These are phyloP conservation scores for Ypsolopha sequella DNA, from an alignment of 2,888 invertebrate species.

Conservation along the genomic window DNA sequence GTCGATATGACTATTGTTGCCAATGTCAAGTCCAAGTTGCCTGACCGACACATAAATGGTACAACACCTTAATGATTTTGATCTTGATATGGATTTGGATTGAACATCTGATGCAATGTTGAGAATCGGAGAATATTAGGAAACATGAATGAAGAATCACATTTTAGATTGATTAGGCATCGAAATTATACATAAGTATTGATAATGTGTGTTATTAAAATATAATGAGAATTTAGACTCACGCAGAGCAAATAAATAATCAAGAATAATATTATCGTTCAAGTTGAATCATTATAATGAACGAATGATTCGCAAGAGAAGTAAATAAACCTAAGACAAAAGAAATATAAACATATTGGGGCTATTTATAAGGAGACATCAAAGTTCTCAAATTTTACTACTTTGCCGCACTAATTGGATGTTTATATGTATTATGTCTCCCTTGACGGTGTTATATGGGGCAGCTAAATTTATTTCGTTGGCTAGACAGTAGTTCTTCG, in stretches of 20 bases:
- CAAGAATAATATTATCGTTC: too few species aligned
- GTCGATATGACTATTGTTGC: constrained; percentile 18
- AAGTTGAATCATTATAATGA: too few species aligned
- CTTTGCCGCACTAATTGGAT: constrained; percentile 20
- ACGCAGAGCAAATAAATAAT: too few species aligned
- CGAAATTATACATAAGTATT: too few species aligned
- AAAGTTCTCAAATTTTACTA: constrained; percentile 2
- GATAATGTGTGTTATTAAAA: too few species aligned
- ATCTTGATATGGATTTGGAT: constrained; percentile 22
- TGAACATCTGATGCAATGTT: constrained; percentile 15
- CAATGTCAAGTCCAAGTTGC: constrained; percentile 38
- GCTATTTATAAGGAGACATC: not conserved
- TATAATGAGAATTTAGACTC: too few species aligned
- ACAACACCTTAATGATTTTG: constrained; percentile 20
- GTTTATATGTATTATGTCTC: constrained; percentile 31
- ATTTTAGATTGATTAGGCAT: too few species aligned
- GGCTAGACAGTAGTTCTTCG: constrained; percentile 20
- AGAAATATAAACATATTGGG: not conserved
- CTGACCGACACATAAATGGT: constrained; percentile 27
- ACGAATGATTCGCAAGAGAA: too few species aligned
- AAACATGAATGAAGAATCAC: too few species aligned
- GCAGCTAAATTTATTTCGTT: constrained; percentile 47
- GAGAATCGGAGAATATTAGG: not conserved
- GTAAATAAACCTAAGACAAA: too few species aligned
- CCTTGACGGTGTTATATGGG: constrained; percentile 35